Conservation (phyloP, 2,797 vertebrate genomes). For the Erpetoichthys calabaricus region DNA sequence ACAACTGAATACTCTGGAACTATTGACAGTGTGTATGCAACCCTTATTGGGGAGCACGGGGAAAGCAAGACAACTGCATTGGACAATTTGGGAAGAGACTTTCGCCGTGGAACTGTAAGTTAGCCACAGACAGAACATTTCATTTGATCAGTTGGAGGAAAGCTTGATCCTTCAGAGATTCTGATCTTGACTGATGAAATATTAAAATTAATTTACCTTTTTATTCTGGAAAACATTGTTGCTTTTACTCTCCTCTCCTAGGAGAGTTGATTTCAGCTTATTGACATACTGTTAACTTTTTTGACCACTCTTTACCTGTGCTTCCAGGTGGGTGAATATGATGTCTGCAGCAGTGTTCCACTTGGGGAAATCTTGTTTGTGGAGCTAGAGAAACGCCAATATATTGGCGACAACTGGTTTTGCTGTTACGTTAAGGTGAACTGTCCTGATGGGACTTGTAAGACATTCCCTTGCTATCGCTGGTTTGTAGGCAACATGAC, state of each 20-base stretch:
- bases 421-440: not conserved
- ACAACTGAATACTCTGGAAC: constrained; percentile 53
- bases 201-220: too few relatives aligned
- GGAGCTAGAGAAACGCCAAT: not conserved
- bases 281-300: too few relatives aligned
- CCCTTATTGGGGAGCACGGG: constrained; percentile 50
- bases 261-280: too few relatives aligned
- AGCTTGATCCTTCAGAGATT: too few relatives aligned
- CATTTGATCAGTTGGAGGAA: too few relatives aligned
- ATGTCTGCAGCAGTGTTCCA: not conserved
- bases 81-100: constrained; percentile 51
- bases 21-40: constrained; percentile 53
- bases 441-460: not conserved
- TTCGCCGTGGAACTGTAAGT: constrained; percentile 43
- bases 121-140: too few relatives aligned
- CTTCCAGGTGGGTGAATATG: not conserved
- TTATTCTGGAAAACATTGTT: too few relatives aligned
- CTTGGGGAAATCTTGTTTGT: not conserved
- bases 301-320: too few relatives aligned
- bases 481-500: not conserved
- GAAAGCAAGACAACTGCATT: constrained; percentile 47
- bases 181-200: too few relatives aligned
- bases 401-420: not conserved
- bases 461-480: too few relatives aligned
- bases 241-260: too few relatives aligned